These are phyloP conservation scores for Anguilla obscura DNA, from an alignment of 2,797 vertebrate species.

Conservation along the genomic window DNA sequence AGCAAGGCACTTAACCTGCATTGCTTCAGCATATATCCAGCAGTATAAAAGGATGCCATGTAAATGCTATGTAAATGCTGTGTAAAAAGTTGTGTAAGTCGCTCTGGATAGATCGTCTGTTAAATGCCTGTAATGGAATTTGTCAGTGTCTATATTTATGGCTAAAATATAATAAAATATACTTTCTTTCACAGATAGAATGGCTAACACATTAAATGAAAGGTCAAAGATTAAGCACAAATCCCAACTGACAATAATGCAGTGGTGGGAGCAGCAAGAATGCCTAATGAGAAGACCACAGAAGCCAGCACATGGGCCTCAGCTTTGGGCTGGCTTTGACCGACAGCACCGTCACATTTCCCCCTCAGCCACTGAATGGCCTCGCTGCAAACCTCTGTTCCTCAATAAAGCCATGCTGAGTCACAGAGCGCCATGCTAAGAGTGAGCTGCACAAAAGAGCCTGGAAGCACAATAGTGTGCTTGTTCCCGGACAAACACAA, in stretches of 20 bases:
- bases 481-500: slow-evolving; percentile 7
- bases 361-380: neutral
- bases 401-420: neutral
- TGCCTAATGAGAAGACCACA: neutral
- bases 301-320: neutral
- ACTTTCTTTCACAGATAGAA: too few relatives aligned
- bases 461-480: neutral
- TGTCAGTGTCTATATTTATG: neutral
- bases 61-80: too few relatives aligned
- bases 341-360: neutral
- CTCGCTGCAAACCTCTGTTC: neutral
- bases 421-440: neutral
- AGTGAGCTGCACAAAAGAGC: neutral
- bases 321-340: neutral
- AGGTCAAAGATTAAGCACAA: neutral
- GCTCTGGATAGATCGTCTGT: too few relatives aligned
- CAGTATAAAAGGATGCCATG: too few relatives aligned
- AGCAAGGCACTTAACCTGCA: too few relatives aligned
- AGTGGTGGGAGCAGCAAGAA: neutral
- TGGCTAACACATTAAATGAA: too few relatives aligned
- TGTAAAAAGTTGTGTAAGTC: too few relatives aligned
- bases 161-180: neutral
- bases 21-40: too few relatives aligned
- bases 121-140: neutral
- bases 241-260: neutral